Conservation (phyloP, 2,113 vertebrate species). For the Xenopus laevis region DNA sequence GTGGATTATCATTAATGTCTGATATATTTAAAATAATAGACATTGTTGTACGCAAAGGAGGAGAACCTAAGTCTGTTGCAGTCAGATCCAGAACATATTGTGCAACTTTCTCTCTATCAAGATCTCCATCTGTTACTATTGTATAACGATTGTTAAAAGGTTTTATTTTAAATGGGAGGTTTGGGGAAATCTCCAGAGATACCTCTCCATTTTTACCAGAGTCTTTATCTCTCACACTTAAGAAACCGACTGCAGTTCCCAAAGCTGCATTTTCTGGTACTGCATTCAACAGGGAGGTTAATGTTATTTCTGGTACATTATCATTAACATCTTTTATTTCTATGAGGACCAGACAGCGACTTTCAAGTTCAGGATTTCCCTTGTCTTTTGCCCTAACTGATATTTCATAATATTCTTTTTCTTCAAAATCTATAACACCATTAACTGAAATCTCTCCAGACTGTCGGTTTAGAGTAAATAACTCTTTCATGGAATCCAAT, state of each 20-base stretch:
- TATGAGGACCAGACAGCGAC: constrained; percentile 70
- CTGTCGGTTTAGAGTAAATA: constrained; percentile 36
- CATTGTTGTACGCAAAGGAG: constrained; percentile 46
- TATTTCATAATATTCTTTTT: constrained; percentile 53
- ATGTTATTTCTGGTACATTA: constrained; percentile 70
- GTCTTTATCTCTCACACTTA: constrained; percentile 58
- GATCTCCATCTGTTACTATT: constrained; percentile 65
- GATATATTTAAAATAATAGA: constrained; percentile 47
- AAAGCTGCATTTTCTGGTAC: constrained; percentile 66
- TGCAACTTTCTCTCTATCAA: constrained; percentile 52
- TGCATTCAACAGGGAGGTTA: constrained; percentile 70
- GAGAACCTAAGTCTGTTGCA: constrained; percentile 52
- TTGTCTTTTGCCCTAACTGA: constrained; percentile 75
- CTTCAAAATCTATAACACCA: constrained; percentile 57
- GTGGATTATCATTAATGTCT: constrained; percentile 58
- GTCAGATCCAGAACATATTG: constrained; percentile 51
- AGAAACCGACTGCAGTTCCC: constrained; percentile 54
- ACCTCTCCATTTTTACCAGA: constrained; percentile 59
- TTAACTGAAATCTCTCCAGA: constrained; percentile 52
- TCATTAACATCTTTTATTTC: constrained; percentile 76
- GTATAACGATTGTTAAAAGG: constrained; percentile 82
- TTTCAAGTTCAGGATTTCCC: constrained; percentile 67
- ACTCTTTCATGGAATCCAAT: constrained; percentile 44
- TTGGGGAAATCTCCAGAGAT: constrained; percentile 51
- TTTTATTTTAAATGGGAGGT: constrained; percentile 77